Base-by-base conservation (phyloP, 2,113 vertebrate species). In the Otus sunia region DNA sequence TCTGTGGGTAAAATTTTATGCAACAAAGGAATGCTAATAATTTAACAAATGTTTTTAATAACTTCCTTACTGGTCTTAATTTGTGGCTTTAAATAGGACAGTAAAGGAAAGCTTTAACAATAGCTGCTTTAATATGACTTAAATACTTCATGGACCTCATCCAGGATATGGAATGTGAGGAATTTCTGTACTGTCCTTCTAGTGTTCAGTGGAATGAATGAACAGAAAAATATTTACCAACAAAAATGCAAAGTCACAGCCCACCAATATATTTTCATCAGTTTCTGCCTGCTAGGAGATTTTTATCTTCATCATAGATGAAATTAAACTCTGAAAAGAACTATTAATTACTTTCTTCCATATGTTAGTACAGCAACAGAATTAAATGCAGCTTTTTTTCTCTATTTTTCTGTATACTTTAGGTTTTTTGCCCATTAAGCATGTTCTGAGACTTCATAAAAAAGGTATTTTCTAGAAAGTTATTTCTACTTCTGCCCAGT, bases 91-190 rank as follows among this genome's bases (percentile, higher is more conserved):
- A 94, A 92, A 63, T 27, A 53, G 29, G 79, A 87, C 43, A 95
- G n/a, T 63, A 91, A 86, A 92, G 63, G 69, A 89, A 89, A 76
- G 5, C 36, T 89, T 93, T 81, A 94, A 94, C 92, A 96, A 96
- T 80, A 96, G 72, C 10, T 89, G 73, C 66, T 93, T 96, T 96
- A 83, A 76, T 88, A 63, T 60, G 5, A 71, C 29, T 90, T 84
- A 69, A 92, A 86, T 78, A 69, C 37, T 82, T 76, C 13, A 67
- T 68, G 84, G 84, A 92, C 53, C 19, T 78, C 45, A 88, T 84
- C 55, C 19, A 15, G 43, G 47, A 83, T 58, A 52, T 17, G 74
- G 60, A 88, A 96, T 95, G 87, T 45, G 80, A 93, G 77, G 79
- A 95, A 96, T 96, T 95, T 81, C 34, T 90, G 43, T 36, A 60